A percentile compares a stretch with the other conserved stretches of the same genome.
These are phyloP conservation scores for Cliona cf. orientalis DNA, from an alignment of 37 sponge, comb jelly and placozoan genomes.

Conservation along the genomic window DNA sequence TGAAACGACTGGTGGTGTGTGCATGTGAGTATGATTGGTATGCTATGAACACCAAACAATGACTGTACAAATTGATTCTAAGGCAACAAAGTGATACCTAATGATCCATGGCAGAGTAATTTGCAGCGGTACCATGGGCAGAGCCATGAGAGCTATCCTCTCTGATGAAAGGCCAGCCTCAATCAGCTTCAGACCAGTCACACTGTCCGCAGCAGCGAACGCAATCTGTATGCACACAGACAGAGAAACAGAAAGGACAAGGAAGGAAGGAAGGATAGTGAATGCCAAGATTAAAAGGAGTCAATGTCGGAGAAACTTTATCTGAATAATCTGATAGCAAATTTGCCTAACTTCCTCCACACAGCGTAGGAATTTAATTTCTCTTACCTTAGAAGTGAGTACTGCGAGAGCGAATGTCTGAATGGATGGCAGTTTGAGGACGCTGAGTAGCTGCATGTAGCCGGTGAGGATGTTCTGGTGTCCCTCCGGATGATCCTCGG, in stretches of 20 bases:
- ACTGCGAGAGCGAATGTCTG: constrained; percentile 54
- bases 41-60: no score
- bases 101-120: constrained; percentile 81
- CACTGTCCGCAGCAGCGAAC: constrained; percentile 85
- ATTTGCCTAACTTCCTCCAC: no score
- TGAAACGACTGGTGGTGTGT: constrained; percentile 70
- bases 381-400: constrained; percentile 66
- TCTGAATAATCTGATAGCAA: not conserved
- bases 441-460: constrained; percentile 65
- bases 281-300: not conserved
- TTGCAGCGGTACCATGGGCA: constrained; percentile 89
- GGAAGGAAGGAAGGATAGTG: not conserved
- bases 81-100: constrained; percentile 62
- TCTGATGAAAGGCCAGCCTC: constrained; percentile 93
- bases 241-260: not conserved
- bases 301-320: not conserved
- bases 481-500: constrained; percentile 5
- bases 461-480: constrained; percentile 15
- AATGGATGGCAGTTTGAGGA: constrained; percentile 63
- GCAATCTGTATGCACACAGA: constrained; percentile 57
- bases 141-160: constrained; percentile 84
- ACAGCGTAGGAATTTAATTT: not conserved
- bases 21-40: no score
- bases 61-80: no score
- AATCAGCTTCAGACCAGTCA: constrained; percentile 90